Percentiles rank a stretch among this genome's conserved stretches.
These are phyloP conservation scores for Prosopocoilus inquinatus DNA, from an alignment of 2,888 invertebrate genomes.

Conservation along the genomic window DNA sequence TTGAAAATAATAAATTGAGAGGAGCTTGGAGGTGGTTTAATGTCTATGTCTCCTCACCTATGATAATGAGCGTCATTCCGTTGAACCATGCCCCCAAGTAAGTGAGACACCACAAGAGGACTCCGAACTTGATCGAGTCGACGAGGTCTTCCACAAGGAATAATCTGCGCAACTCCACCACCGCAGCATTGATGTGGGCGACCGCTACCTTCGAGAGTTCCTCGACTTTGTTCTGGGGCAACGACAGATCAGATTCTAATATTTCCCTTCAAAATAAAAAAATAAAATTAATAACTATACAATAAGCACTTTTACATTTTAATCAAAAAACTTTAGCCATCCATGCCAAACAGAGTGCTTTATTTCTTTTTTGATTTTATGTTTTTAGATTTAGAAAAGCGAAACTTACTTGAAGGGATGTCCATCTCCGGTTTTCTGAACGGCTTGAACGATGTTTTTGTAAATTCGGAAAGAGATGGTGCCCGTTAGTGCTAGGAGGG, in stretches of 20 bases:
- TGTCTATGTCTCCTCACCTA: slow-evolving; percentile 68
- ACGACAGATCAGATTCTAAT: slow-evolving; percentile 82
- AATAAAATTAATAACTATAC: too few relatives aligned
- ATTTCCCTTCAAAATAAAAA: slow-evolving; percentile 62
- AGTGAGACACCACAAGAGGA: slow-evolving; percentile 93
- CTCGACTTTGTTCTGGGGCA: slow-evolving; percentile 91
- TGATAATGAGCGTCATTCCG: slow-evolving; percentile 96
- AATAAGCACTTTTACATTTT: too few relatives aligned
- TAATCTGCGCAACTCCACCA: slow-evolving; percentile 82
- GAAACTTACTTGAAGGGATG: slow-evolving; percentile 92
- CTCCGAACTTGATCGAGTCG: slow-evolving; percentile 93
- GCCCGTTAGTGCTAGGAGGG: slow-evolving; percentile 79
- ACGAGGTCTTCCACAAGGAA: slow-evolving; percentile 96
- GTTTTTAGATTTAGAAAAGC: background rate
- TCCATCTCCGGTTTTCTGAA: slow-evolving; percentile 94
- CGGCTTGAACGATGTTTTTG: slow-evolving; percentile 91
- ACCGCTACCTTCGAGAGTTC: slow-evolving; percentile 83
- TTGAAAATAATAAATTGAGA: too few relatives aligned
- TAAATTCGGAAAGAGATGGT: slow-evolving; percentile 95
- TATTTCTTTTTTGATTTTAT: too few relatives aligned
- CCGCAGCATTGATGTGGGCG: slow-evolving; percentile 80
- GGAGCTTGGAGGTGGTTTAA: too few relatives aligned
- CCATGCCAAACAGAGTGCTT: too few relatives aligned
- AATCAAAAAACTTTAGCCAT: too few relatives aligned
- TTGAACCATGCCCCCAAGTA: slow-evolving; percentile 99